Conservation (phyloP, 2,888 invertebrate species). For the Eubasilissa splendida region DNA sequence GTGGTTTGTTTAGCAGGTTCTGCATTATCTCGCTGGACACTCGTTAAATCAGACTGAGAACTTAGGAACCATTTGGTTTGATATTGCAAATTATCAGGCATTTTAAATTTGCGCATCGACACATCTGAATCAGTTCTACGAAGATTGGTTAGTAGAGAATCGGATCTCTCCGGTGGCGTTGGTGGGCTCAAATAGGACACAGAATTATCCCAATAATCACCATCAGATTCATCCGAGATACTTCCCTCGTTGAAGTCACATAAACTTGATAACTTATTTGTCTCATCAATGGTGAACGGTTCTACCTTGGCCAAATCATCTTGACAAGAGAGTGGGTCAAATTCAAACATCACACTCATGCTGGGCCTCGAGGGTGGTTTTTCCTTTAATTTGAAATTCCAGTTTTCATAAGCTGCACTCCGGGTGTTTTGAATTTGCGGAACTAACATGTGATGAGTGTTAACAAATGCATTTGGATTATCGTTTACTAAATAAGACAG, state of each 20-base stretch:
- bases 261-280: background rate
- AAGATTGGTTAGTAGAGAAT: constrained; percentile 69
- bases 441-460: background rate
- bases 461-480: background rate
- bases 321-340: constrained; percentile 74
- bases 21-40: background rate
- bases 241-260: constrained; percentile 65
- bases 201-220: constrained; percentile 60
- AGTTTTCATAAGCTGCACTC: constrained; percentile 65
- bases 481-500: background rate
- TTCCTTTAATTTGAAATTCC: constrained; percentile 62
- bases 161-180: constrained; percentile 76
- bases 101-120: constrained; percentile 29
- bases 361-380: constrained; percentile 62
- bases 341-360: constrained; percentile 80
- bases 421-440: background rate
- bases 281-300: background rate
- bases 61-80: constrained; percentile 22
- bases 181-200: constrained; percentile 71
- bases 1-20: background rate
- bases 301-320: constrained; percentile 66
- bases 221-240: constrained; percentile 65
- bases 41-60: background rate
- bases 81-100: background rate
- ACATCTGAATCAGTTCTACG: constrained; percentile 60